Percentiles rank a stretch among this genome's conserved stretches.
Evolutionary conservation across 2,888 invertebrate species (phyloP).

Genomic region (Amphimallon solstitiale): DNA sequence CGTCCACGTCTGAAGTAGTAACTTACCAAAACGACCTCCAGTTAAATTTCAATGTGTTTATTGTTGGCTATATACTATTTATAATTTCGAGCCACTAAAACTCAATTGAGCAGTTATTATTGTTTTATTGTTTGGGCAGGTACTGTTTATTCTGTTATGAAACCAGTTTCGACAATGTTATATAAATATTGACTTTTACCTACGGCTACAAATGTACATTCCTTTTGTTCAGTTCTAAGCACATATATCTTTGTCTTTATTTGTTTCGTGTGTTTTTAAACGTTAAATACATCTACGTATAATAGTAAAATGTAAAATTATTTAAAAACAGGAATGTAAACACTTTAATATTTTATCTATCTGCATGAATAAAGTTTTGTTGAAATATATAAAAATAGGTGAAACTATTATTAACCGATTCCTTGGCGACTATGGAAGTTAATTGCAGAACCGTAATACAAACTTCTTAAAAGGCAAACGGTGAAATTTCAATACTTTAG

Average conservation of each 20-base stretch:
- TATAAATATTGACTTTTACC: constrained; percentile 32
- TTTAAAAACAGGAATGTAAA: too few relatives aligned
- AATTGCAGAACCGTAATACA: too few relatives aligned
- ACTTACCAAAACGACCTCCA: constrained; percentile 6
- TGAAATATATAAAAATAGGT: too few relatives aligned
- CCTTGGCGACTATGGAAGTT: too few relatives aligned
- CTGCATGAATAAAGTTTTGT: too few relatives aligned
- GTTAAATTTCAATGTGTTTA: constrained; percentile 23
- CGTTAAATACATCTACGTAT: constrained; percentile 1
- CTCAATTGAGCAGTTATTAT: constrained; percentile 20
- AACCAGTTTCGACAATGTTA: constrained; percentile 30
- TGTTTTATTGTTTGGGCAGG: constrained; percentile 1
- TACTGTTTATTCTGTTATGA: constrained; percentile 8
- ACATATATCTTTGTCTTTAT: constrained; percentile 11
- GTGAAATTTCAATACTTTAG: too few relatives aligned
- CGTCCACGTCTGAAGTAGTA: constrained; percentile 17
- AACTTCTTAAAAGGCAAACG: too few relatives aligned
- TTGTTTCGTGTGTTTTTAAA: not conserved
- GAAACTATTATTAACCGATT: too few relatives aligned
- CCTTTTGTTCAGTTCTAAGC: constrained; percentile 21
- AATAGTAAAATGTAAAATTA: too few relatives aligned
- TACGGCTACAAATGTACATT: constrained; percentile 10
- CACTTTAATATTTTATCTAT: too few relatives aligned
- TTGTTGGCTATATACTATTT: constrained; percentile 11
- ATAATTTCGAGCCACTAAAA: constrained; percentile 20